Evolutionary conservation across 1,140 invertebrate species (phyloP), one percentile per base, ranked within the genome.

Genomic region (Pogonus chalceus): DNA sequence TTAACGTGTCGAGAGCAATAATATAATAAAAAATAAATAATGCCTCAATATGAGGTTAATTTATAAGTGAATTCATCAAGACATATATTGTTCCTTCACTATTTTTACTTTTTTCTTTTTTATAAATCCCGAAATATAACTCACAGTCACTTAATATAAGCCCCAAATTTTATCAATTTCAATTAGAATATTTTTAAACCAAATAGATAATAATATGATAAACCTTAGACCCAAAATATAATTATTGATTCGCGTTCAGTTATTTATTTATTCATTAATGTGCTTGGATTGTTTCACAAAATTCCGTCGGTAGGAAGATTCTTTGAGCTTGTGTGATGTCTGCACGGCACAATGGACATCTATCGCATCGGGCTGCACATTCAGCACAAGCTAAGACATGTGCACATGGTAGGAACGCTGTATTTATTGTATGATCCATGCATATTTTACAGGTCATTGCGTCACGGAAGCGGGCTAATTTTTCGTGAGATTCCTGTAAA

Each of bases 401-500:
- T 35, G 82, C 76, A 66, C 88, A 91, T 2, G 87, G 87, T 70
- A 87, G 82, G 71, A 91, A 84, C 53, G 85, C 83, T n/a, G 84
- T 84, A 72, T 88, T 81, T 60, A 90, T 81, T 55, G 79, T 76
- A 23, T 76, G 76, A 70, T 90, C 88, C 86, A 90, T 90, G 62
- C 88, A 91, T 57, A 89, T 86, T 61, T 85, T 79, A 64, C 87
- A 91, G 16, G 85, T 81, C 73, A 90, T 81, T 23, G 83, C 81
- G 60, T 87, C 84, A 55, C 82, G 65, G 23, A 85, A 70, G 53
- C 77, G 75, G 22, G 72, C 73, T 53, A 77, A 68, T 62, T 70
- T 77, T 65, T 74, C 77, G 51, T 75, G 74, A 39, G 78, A 77
- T 66, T 78, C 75, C 78, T 79, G 63, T 21, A 73, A 74, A 31